Percentiles rank a stretch among this genome's conserved stretches.
Conservation (phyloP, 2,113 vertebrate genomes). For the Cichladusa arquata region DNA sequence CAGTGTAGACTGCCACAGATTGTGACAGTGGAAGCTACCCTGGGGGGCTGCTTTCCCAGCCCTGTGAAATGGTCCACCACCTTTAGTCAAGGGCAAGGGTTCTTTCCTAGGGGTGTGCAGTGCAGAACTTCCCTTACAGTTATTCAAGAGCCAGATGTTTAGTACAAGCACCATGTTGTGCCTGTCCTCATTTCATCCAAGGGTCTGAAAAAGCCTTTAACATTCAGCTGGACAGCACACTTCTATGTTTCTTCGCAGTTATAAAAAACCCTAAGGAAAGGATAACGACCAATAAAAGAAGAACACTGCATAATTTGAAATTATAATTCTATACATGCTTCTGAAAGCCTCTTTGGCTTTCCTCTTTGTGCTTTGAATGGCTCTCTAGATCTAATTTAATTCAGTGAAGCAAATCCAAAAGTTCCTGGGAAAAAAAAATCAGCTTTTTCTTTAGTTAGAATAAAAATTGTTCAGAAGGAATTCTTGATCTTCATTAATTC, state of each 20-base stretch:
- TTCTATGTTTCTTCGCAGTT: neutral
- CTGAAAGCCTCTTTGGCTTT: neutral
- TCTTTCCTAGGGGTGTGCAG: neutral
- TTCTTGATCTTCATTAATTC: slow-evolving; percentile 5
- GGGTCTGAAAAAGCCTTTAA: neutral
- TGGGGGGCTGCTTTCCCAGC: neutral
- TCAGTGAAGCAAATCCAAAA: neutral
- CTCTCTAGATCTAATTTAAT: slow-evolving; percentile 17
- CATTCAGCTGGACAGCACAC: neutral
- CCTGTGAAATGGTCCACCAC: neutral
- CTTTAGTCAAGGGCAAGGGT: neutral
- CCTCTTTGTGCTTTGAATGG: neutral
- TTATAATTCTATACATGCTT: neutral
- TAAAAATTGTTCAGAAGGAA: neutral
- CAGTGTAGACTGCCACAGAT: neutral
- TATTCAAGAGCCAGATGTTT: neutral
- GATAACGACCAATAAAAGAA: neutral
- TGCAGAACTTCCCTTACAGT: neutral
- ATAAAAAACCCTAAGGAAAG: neutral
- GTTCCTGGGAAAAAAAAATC: neutral
- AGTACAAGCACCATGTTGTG: neutral
- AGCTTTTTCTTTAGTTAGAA: neutral
- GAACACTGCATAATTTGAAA: neutral
- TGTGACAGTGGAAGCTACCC: neutral
- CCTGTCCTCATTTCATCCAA: neutral